Percentiles rank a stretch among this genome's conserved stretches.
These are phyloP conservation scores for Phoxinus dragarum DNA, from an alignment of 2,797 vertebrate genomes.

Conservation along the genomic window DNA sequence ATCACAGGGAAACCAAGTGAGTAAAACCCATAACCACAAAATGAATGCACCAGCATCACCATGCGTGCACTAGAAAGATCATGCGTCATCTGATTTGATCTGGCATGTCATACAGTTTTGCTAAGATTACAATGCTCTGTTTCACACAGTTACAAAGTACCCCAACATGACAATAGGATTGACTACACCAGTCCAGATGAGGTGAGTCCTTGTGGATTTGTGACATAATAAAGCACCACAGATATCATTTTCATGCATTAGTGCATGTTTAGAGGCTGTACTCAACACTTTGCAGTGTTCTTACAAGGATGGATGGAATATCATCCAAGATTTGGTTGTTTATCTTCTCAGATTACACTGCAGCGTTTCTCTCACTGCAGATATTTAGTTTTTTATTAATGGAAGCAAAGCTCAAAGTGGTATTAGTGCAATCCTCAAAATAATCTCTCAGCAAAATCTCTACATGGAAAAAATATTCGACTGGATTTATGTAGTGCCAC, in stretches of 20 bases:
- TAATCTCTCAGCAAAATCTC: conserved; percentile 20
- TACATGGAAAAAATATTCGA: neutral
- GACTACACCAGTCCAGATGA: conserved; percentile 92
- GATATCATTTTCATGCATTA: neutral
- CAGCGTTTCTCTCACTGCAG: neutral
- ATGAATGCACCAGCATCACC: neutral
- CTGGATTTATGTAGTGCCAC: neutral
- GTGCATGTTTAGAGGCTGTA: neutral
- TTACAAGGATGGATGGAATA: conserved; percentile 10
- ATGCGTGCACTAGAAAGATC: neutral
- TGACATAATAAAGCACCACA: neutral
- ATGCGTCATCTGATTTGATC: neutral
- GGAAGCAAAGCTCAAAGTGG: conserved; percentile 2
- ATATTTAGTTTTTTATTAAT: conserved; percentile 18
- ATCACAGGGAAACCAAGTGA: conserved; percentile 87
- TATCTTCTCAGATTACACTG: conserved; percentile 15
- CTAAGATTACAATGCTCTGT: conserved; percentile 47
- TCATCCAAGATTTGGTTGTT: conserved; percentile 14
- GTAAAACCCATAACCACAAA: conserved; percentile 56
- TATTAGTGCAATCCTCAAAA: neutral
- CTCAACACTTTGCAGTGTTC: conserved; percentile 9
- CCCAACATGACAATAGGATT: conserved; percentile 84
- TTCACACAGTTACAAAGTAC: conserved; percentile 87
- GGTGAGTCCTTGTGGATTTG: conserved; percentile 76
- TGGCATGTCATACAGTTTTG: neutral